Conservation (phyloP, 1,140 invertebrate species). For the Orchesella cincta region DNA sequence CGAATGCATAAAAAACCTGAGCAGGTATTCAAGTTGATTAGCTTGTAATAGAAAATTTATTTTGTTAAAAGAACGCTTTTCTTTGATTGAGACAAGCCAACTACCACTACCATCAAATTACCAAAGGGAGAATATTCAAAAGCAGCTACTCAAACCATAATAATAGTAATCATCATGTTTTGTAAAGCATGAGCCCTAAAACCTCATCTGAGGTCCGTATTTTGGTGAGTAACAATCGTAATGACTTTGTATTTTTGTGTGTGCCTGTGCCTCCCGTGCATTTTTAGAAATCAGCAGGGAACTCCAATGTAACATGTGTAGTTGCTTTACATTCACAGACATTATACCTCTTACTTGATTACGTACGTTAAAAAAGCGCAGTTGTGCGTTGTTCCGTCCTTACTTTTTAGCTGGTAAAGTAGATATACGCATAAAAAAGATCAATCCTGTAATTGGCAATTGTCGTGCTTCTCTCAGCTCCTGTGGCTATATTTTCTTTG, state of each 20-base stretch:
- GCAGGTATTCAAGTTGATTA: neutral
- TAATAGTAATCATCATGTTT: too few species aligned
- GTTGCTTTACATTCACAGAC: neutral
- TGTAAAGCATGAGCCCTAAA: too few species aligned
- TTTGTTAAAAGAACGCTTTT: constrained; percentile 8
- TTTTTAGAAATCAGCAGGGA: constrained; percentile 14
- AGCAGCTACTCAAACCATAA: too few species aligned
- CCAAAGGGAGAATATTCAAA: too few species aligned
- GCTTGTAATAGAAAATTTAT: constrained; percentile 13
- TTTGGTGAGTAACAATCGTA: neutral
- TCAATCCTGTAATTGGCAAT: constrained; percentile 41
- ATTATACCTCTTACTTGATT: neutral
- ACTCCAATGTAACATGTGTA: neutral
- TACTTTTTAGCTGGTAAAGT: neutral
- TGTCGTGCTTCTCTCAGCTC: constrained; percentile 40
- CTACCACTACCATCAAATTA: too few species aligned
- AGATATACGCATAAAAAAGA: constrained; percentile 9
- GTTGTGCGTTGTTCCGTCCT: too few species aligned
- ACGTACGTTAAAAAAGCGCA: too few species aligned
- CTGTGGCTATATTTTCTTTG: neutral
- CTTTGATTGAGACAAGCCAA: neutral
- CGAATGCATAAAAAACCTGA: too few species aligned
- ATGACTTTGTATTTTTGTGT: constrained; percentile 4
- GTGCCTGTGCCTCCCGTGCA: neutral
- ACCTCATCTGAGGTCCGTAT: too few species aligned